Base-by-base conservation (phyloP, 1,140 invertebrate genomes). In the Thaumetopoea pityocampa region DNA sequence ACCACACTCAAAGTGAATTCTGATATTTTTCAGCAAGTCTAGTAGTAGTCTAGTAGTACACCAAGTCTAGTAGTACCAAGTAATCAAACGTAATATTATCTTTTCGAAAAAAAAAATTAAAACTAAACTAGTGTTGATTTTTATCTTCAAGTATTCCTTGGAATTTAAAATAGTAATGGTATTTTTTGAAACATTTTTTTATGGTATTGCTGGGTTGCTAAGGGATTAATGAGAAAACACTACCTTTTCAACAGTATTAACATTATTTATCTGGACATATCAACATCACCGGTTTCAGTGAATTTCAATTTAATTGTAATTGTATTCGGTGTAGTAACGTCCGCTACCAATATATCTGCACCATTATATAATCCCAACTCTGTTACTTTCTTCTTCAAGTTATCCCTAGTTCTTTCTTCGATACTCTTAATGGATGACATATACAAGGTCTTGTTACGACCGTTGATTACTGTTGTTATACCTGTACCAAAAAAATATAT, bases 371-470 rank as follows among this genome's bases (percentile, higher is more conserved):
- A 69, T 1, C 93, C 95, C 26, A 99, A 78, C 54, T 98, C 96
- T 65, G 85, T 80, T 16, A 99, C 77, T 34, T 93, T 93, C 85
- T 95, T 96, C 36, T 92, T 93, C 16, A 98, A 87, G 86, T 98
- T 98, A 22, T 88, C 89, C 56, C 92, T 89, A 0, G 96, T 98
- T 52, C 90, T 90, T 66, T 93, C 92, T 81, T 98, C 96, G 48
- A 98, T 97, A 53, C 94, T 96, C 42, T 92, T 88, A 2, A 98
- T 92, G 4, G 91, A 93, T 33, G 92, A 90, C 90, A 98, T 97
- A 59, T 98, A 99, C 3, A 99, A 82, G 1, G 97, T 99, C 80
- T 93, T 94, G 67, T 92, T 93, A 76, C 93, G 95, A 2, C 95
- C 96, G 67, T 92, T 87, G 5, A 95, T 87, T 23, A 85, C 88